Conservation (phyloP, 2,113 vertebrate species). For the Lepus europaeus region DNA sequence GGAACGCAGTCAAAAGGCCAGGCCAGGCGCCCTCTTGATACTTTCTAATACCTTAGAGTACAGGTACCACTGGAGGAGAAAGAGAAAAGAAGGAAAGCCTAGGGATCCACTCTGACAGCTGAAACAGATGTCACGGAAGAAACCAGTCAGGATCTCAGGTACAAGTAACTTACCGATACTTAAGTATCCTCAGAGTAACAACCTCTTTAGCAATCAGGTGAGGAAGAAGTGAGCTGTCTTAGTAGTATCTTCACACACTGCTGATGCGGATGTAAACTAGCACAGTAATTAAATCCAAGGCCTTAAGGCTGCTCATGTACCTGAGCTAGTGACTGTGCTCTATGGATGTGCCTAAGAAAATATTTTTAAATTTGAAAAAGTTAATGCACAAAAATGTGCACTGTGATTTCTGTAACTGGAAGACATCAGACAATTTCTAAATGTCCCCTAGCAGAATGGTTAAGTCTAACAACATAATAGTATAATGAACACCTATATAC, state of each 20-base stretch:
- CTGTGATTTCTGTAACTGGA: background rate
- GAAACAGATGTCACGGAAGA: background rate
- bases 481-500: background rate
- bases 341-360: constrained; percentile 22
- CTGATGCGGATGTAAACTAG: background rate
- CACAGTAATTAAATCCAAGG: background rate
- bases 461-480: background rate
- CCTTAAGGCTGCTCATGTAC: background rate
- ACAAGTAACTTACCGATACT: background rate
- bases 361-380: background rate
- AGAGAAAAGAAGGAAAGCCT: background rate
- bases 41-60: background rate
- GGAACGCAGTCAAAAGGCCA: background rate
- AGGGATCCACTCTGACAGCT: background rate
- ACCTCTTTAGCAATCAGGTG: background rate
- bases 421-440: background rate
- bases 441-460: background rate
- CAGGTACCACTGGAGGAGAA: background rate
- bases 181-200: background rate
- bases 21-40: background rate
- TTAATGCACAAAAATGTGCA: background rate
- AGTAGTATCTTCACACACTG: background rate
- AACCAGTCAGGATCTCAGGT: background rate
- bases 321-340: background rate
- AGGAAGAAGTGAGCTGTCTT: background rate